These are phyloP conservation scores for Prionailurus viverrinus DNA, from an alignment of 2,113 vertebrate species.

Conservation along the genomic window DNA sequence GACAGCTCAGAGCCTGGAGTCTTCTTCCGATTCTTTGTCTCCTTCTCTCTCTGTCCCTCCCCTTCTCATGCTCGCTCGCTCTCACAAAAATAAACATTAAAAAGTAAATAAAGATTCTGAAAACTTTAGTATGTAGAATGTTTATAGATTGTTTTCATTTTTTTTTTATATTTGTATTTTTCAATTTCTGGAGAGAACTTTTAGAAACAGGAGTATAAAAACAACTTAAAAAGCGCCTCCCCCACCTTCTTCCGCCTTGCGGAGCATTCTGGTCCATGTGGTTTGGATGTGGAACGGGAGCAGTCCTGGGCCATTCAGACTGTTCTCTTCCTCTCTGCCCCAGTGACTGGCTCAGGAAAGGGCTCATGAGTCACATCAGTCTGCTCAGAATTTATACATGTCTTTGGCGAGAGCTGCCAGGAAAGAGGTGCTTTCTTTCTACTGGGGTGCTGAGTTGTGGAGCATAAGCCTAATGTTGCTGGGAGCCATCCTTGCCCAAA, in stretches of 20 bases:
- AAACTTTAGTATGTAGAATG: neutral
- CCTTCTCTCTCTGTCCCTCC: no score
- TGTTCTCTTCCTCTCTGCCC: neutral
- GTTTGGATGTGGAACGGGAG: neutral
- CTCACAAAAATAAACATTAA: no score
- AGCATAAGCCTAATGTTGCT: neutral
- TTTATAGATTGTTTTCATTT: slow-evolving; percentile 47
- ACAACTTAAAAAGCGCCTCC: neutral
- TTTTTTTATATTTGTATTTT: neutral
- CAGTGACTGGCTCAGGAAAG: neutral
- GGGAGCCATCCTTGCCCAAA: neutral
- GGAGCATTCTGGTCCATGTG: neutral
- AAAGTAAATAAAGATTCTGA: neutral
- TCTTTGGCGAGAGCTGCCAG: neutral
- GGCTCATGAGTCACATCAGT: neutral
- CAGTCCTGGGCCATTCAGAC: neutral
- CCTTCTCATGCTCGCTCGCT: no score
- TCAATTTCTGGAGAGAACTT: slow-evolving; percentile 11
- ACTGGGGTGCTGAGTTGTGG: no score
- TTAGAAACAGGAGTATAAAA: neutral
- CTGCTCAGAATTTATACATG: neutral
- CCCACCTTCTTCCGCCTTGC: neutral
- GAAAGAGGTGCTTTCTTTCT: neutral
- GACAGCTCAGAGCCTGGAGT: no score
- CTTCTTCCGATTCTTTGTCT: no score